phyloP scores from a whole-genome alignment of 2,888 invertebrate genomes.

The Caenorhabditis sp. region DNA sequence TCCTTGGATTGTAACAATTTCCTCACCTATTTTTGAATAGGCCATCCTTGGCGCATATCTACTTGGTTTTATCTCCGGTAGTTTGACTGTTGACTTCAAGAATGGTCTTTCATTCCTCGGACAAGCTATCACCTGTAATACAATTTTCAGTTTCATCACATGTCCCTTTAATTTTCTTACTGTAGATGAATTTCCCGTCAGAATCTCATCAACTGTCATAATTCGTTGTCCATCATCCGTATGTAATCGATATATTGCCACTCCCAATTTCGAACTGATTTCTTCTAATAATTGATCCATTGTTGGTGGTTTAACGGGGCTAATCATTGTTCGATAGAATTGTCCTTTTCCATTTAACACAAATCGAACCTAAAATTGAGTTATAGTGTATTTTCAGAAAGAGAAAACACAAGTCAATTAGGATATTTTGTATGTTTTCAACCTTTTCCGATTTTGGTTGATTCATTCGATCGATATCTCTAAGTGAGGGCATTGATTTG shows the following conservation, averaged over 20 bases:
- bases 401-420: no score
- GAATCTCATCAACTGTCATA: constrained; percentile 49
- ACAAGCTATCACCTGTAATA: constrained; percentile 60
- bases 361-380: constrained; percentile 57
- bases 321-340: constrained; percentile 60
- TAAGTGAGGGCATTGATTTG: constrained; percentile 28
- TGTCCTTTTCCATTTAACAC: constrained; percentile 64
- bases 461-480: constrained; percentile 21
- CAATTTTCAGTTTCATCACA: no score
- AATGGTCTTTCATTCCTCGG: constrained; percentile 61
- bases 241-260: constrained; percentile 62
- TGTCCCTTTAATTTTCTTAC: no score
- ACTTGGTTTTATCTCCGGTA: constrained; percentile 44
- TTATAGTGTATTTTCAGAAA: no score
- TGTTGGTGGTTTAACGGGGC: constrained; percentile 54
- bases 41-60: constrained; percentile 33
- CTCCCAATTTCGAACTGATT: constrained; percentile 44
- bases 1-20: neutral
- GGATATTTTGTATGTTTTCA: neutral
- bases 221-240: constrained; percentile 59
- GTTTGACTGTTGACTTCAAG: constrained; percentile 21
- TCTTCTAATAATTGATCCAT: constrained; percentile 63
- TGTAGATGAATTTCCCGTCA: constrained; percentile 46
- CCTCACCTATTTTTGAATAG: constrained; percentile 1
- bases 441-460: neutral